Evolutionary conservation across 2,797 vertebrate species (phyloP).

Genomic region (Yasuhikotakia modesta): DNA sequence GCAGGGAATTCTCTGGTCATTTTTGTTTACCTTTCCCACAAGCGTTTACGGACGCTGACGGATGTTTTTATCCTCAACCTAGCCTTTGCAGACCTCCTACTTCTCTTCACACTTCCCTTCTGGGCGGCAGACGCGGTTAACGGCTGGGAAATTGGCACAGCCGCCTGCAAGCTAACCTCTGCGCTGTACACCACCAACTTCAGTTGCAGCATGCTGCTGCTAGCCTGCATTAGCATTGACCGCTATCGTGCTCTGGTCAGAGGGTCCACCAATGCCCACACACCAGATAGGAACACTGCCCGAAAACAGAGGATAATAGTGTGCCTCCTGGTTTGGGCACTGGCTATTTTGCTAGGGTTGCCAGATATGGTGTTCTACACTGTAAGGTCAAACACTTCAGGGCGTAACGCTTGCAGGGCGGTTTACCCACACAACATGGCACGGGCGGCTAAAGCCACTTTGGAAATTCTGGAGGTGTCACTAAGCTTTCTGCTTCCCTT

Average conservation of each 20-base stretch:
- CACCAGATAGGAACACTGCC: constrained; percentile 60
- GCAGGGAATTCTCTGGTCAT: constrained; percentile 88
- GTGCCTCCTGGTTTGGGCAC: constrained; percentile 77
- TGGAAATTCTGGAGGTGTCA: constrained; percentile 85
- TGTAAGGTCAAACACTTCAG: constrained; percentile 67
- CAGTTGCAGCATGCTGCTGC: constrained; percentile 88
- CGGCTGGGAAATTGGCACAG: constrained; percentile 85
- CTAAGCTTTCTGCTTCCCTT: constrained; percentile 87
- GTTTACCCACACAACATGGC: constrained; percentile 76
- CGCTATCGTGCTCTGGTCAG: constrained; percentile 76
- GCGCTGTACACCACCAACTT: constrained; percentile 88
- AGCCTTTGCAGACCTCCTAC: constrained; percentile 86
- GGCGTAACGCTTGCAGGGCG: constrained; percentile 74
- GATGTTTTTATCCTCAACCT: constrained; percentile 90
- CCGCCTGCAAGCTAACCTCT: constrained; percentile 83
- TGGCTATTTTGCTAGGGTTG: constrained; percentile 80
- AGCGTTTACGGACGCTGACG: constrained; percentile 84
- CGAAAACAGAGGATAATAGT: constrained; percentile 69
- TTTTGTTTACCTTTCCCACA: constrained; percentile 81
- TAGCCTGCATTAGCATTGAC: constrained; percentile 91
- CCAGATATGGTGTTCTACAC: constrained; percentile 84
- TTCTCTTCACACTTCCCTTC: constrained; percentile 90
- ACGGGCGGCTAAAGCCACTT: constrained; percentile 73
- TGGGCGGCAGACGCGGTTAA: constrained; percentile 87
- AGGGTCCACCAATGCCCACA: constrained; percentile 69